Evolutionary conservation across 2,113 vertebrate genomes (phyloP).

Genomic region (Rhinopomastus cyanomelas): DNA sequence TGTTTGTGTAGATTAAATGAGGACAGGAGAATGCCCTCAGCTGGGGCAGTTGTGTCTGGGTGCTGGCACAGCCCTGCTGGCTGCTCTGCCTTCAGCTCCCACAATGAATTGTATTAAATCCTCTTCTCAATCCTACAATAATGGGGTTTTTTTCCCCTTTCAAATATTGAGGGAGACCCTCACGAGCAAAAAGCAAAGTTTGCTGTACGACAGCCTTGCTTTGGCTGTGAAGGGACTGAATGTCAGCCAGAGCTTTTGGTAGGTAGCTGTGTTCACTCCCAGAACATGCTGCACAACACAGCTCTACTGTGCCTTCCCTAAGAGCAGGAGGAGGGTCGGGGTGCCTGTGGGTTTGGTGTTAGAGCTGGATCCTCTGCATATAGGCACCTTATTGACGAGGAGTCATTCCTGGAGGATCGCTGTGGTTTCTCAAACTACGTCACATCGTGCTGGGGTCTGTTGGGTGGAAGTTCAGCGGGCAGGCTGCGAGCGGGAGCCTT

Average conservation of each 20-base stretch:
- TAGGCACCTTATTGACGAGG: not conserved
- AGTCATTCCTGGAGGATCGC: not conserved
- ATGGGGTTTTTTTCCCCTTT: not conserved
- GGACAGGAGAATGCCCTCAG: not conserved
- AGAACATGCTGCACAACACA: rapidly evolving
- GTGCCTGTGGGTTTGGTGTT: not conserved
- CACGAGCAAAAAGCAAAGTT: not conserved
- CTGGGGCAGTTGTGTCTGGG: not conserved
- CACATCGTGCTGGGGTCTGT: not conserved
- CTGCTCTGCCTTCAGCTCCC: not conserved
- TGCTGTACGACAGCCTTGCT: not conserved
- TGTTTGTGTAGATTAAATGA: not conserved
- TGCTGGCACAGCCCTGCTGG: not conserved
- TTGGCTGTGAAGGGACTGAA: not conserved
- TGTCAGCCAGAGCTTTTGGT: not conserved
- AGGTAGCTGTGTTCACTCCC: not conserved
- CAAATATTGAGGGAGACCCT: not conserved
- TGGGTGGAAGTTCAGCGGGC: not conserved
- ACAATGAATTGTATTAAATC: not conserved
- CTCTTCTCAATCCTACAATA: not conserved
- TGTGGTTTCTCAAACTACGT: not conserved
- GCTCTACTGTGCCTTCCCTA: not conserved
- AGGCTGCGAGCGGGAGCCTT: not conserved
- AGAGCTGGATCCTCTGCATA: not conserved
- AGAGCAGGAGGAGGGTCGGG: not conserved